These are phyloP conservation scores for Sparidentex hasta DNA, from an alignment of 2,797 vertebrate genomes.

Conservation along the genomic window DNA sequence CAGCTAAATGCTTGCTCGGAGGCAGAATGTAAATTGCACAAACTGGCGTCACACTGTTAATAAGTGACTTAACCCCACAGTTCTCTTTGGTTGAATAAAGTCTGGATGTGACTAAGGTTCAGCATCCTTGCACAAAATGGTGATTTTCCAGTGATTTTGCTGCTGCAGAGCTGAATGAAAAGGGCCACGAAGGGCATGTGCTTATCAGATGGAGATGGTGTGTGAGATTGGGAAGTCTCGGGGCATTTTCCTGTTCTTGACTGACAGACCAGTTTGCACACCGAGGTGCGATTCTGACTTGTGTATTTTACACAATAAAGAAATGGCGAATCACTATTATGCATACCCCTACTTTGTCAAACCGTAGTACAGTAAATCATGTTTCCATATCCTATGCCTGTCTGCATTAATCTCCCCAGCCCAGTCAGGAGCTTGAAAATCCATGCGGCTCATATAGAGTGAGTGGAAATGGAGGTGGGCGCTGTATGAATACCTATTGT, in stretches of 20 bases:
- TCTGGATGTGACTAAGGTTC: constrained; percentile 10
- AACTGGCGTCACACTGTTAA: constrained; percentile 48
- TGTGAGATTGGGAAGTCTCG: constrained; percentile 6
- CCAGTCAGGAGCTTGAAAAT: constrained; percentile 45
- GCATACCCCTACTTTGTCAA: constrained; percentile 42
- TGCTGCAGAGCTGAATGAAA: constrained; percentile 7
- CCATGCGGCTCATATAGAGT: constrained; percentile 18
- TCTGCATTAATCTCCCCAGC: constrained; percentile 52
- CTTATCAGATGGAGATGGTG: constrained; percentile 31
- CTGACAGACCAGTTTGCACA: constrained; percentile 38
- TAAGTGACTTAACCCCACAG: constrained; percentile 48
- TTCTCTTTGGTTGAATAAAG: constrained; percentile 9
- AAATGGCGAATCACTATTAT: constrained; percentile 54
- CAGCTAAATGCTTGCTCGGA: constrained; percentile 52
- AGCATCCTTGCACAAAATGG: not conserved
- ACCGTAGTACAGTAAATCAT: constrained; percentile 41
- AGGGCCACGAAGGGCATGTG: not conserved
- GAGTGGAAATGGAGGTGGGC: constrained; percentile 46
- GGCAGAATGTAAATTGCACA: constrained; percentile 60
- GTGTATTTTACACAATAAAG: constrained; percentile 26
- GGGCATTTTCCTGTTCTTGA: constrained; percentile 34
- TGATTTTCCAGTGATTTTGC: constrained; percentile 13
- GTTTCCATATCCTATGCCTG: constrained; percentile 38
- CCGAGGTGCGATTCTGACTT: not conserved
- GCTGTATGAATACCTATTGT: constrained; percentile 40